Evolutionary conservation across 2,888 invertebrate species (phyloP), one percentile per base, ranked within the genome.

Genomic region (Tetramorium bicarinatum): DNA sequence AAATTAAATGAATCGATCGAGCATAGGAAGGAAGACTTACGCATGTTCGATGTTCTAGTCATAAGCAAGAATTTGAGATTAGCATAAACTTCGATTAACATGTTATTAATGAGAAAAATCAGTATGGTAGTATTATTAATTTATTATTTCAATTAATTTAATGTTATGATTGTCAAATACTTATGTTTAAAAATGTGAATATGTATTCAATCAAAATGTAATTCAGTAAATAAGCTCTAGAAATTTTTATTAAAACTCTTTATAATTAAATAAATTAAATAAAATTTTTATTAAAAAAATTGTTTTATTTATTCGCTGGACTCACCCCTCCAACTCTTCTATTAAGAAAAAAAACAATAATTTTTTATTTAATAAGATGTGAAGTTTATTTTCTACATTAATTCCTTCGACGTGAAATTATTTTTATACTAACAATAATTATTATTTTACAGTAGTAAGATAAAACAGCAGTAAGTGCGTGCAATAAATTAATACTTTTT

Each of bases 1-100:
- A 71, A 79, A 89, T 85, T 75, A 85, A 88, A 75, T 49, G 69
- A 62, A 61, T 74, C 72, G 72, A 77, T 67, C 29, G 59, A 41
- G 64, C 59, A 56, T 41, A 13, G 34, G 25, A 21, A 49, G 44
- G 82, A 86, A 75, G 71, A 75, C 79, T 61, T 75, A 83, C 79
- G 82, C 56, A 64, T 25, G 76, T n/a, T 21, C 62, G 13, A 49
- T 38, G 13, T 18, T 38, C 15, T 52, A 13, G 8, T 44, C 25
- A 56, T 72, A 72, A 77, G 38, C 62, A 77, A 88, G 44, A 61
- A 75, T 80, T 75, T 59, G 13, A 61, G 47, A 13, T 1, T 11
- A 52, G 44, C 13, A 59, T 41, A 0, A 44, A 29, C n/a, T 52
- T 47, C n/a, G 41, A 82, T 82, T 21, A 56, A 15, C 25, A 4